Evolutionary conservation across 1,140 invertebrate genomes (phyloP).

Genomic region (Bombus picipes): DNA sequence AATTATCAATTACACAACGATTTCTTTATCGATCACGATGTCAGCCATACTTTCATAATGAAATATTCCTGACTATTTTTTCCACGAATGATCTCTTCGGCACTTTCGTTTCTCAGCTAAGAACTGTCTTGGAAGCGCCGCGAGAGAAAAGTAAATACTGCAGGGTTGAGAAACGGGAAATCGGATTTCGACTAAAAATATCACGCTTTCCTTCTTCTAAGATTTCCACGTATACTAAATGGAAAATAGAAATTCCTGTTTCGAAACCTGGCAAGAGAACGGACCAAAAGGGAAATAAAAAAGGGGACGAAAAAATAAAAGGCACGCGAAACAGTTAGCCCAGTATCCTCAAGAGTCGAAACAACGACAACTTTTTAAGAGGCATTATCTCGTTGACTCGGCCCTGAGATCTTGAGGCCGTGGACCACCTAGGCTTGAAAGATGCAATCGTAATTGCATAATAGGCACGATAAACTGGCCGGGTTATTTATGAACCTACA

Average conservation of each 20-base stretch:
- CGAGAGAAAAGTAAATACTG: not conserved
- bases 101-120: not conserved
- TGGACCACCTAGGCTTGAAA: slow-evolving; percentile 76
- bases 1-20: slow-evolving; percentile 45
- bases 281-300: not conserved
- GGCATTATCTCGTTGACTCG: slow-evolving; percentile 66
- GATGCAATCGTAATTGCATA: slow-evolving; percentile 82
- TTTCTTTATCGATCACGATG: slow-evolving; percentile 5
- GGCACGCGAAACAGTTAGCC: slow-evolving; percentile 42
- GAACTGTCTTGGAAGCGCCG: not conserved
- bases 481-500: slow-evolving; percentile 79
- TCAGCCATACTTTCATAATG: slow-evolving; percentile 8
- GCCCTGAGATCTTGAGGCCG: slow-evolving; percentile 58
- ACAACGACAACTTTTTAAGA: slow-evolving; percentile 67
- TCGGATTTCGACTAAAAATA: not conserved
- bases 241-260: not conserved
- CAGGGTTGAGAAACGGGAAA: not conserved
- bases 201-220: not conserved
- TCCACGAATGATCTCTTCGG: not conserved
- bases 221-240: not conserved
- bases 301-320: not conserved
- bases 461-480: slow-evolving; percentile 77
- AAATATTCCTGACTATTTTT: not conserved
- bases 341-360: slow-evolving; percentile 29
- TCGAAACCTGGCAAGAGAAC: not conserved